Percentiles rank a stretch among this genome's conserved stretches.
Evolutionary conservation across 2,888 invertebrate genomes (phyloP).

Genomic region (Amiota minor): DNA sequence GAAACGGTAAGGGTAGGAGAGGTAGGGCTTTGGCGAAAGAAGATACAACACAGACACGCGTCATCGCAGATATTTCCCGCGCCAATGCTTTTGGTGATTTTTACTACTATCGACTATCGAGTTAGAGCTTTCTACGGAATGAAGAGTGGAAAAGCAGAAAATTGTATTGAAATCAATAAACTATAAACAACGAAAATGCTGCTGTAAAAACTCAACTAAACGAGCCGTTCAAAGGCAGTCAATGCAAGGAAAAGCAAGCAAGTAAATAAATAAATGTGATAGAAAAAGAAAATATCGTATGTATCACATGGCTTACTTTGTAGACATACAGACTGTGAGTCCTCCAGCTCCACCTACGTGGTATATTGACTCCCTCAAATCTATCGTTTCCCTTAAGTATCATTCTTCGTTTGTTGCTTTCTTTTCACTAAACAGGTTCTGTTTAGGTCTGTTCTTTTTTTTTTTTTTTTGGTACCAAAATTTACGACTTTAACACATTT

Average conservation of each 20-base stretch:
- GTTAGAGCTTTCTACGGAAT: too few species aligned
- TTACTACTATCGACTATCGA: conserved; percentile 1
- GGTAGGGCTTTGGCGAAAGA: too few species aligned
- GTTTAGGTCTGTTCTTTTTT: conserved; percentile 30
- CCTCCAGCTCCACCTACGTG: background rate
- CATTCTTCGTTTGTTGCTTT: background rate
- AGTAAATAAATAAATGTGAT: background rate
- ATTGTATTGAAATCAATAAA: conserved; percentile 59
- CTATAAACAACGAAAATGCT: conserved; percentile 62
- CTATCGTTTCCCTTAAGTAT: too few species aligned
- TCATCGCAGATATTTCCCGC: conserved; percentile 57
- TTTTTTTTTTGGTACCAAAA: conserved; percentile 53
- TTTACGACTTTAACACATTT: conserved; percentile 65
- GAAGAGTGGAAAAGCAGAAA: background rate
- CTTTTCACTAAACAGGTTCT: background rate
- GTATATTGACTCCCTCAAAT: too few species aligned
- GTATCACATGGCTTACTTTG: conserved; percentile 2
- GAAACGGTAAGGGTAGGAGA: background rate
- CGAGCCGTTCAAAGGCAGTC: conserved; percentile 3
- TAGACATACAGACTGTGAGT: background rate
- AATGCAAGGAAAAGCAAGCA: conserved; percentile 8
- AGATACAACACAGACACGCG: conserved; percentile 33
- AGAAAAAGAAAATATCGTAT: conserved; percentile 17
- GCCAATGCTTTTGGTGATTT: conserved; percentile 53
- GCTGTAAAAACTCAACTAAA: conserved; percentile 40